Evolutionary conservation across 2,888 invertebrate genomes (phyloP), one percentile per base, ranked within the genome.

Genomic region (Eueremaeus valkanovi): DNA sequence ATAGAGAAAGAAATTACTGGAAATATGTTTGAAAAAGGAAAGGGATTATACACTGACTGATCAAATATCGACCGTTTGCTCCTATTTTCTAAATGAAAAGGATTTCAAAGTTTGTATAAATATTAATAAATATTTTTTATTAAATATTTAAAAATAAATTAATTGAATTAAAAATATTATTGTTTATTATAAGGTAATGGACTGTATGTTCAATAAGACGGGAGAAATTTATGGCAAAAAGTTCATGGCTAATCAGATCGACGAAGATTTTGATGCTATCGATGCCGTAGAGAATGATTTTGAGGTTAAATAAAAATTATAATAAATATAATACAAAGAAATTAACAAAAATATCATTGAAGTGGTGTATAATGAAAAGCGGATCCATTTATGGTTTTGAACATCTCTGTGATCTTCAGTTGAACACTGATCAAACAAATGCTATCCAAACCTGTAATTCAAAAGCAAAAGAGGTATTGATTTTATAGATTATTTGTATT

Each of bases 291-390:
- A 61, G 31, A 61, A 61, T 61, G 31, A 61, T 31, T 61, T 27
- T 61, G 61, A 61, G 29, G 61, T 61, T 2, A 31, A 5, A 16
- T 6, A 29, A 3, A 61, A 61, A 61, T 31, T 24, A n/a, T 29
- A 6, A 3, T 31, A 11, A 29, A 58, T 27, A 16, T 29, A 9
- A 24, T 1, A 29, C 1, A 31, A 18, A 61, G 18, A 6, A 27
- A 27, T 61, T 3, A 11, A 8, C 21, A 24, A 55, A 21, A 9
- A 13, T 3, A 49, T 18, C 9, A 13, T 5, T 24, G 24, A 55
- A 61, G 61, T 61, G 61, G 61, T 61, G 61, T 61, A 31, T 61
- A 8, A 61, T 61, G 61, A 61, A 61, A 61, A n/a, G 16, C 9
- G 61, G 11, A 9, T 61, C 61, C 9, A 16, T 61, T 16, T 31